Conservation (phyloP, 2,113 vertebrate genomes). For the Mixornis gularis region DNA sequence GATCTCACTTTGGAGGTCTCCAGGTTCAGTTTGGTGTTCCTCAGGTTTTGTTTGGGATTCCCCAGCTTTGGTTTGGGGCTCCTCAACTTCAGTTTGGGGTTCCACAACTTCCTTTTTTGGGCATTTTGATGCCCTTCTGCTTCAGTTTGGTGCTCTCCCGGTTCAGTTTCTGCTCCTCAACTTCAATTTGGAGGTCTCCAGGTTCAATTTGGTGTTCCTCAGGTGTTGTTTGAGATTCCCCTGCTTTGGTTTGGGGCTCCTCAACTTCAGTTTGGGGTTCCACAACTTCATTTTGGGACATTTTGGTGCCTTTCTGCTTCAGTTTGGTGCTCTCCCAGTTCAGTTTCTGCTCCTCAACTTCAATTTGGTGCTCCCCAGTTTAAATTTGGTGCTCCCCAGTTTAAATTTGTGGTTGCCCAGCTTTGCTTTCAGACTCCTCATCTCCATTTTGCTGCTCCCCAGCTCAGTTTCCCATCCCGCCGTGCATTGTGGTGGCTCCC, state of each 20-base stretch:
- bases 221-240: not conserved
- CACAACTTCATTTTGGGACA: too few relatives aligned
- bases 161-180: not conserved
- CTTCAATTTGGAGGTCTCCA: not conserved
- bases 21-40: not conserved
- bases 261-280: too few relatives aligned
- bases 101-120: not conserved
- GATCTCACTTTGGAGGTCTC: accelerated
- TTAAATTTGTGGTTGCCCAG: not conserved
- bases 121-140: not conserved
- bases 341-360: not conserved
- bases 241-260: not conserved
- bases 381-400: not conserved
- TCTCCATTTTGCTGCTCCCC: not conserved
- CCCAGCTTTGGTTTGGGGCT: not conserved
- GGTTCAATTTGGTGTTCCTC: not conserved
- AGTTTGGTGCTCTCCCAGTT: not conserved
- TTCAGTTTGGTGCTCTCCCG: not conserved
- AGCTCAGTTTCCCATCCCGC: not conserved
- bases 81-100: not conserved
- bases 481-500: not conserved
- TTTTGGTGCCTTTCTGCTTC: not conserved
- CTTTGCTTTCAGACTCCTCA: not conserved
- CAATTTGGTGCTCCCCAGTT: not conserved
- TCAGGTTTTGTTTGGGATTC: not conserved